A percentile compares a stretch with the other conserved stretches of the same genome.
Conservation (phyloP, 1,140 invertebrate species). For the Alviniconcha marisindica region DNA sequence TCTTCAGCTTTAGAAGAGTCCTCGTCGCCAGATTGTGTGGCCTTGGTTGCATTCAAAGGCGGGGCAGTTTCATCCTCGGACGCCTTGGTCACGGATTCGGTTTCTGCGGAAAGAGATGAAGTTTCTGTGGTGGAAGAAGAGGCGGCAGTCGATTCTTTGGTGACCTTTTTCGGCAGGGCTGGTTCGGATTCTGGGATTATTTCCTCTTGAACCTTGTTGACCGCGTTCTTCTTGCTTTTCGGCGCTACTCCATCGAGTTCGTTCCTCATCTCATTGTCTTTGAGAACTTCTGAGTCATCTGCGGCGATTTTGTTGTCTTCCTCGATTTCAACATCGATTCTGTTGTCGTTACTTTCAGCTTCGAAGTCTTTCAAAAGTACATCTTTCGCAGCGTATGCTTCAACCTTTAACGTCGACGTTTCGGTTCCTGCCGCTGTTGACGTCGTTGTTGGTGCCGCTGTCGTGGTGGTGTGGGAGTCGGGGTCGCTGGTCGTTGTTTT, state of each 20-base stretch:
- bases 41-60: no score
- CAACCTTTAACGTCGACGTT: neutral
- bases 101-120: neutral
- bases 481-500: neutral
- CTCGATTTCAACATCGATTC: neutral
- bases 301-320: neutral
- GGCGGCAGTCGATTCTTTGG: neutral
- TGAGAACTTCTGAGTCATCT: neutral
- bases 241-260: neutral
- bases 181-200: no score
- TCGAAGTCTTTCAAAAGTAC: neutral
- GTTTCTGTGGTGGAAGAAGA: neutral
- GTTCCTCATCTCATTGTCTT: neutral
- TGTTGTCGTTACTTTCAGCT: neutral
- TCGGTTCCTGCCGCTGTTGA: neutral
- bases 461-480: neutral
- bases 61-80: no score
- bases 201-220: constrained; percentile 4
- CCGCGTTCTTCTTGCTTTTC: neutral
- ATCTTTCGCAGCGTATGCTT: constrained; percentile 6
- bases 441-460: neutral
- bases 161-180: no score
- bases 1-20: no score
- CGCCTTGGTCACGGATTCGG: no score
- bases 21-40: no score